Percentiles rank a stretch among this genome's conserved stretches.
Conservation (phyloP, 2,888 invertebrate genomes). For the Trissolcus brochymenae region DNA sequence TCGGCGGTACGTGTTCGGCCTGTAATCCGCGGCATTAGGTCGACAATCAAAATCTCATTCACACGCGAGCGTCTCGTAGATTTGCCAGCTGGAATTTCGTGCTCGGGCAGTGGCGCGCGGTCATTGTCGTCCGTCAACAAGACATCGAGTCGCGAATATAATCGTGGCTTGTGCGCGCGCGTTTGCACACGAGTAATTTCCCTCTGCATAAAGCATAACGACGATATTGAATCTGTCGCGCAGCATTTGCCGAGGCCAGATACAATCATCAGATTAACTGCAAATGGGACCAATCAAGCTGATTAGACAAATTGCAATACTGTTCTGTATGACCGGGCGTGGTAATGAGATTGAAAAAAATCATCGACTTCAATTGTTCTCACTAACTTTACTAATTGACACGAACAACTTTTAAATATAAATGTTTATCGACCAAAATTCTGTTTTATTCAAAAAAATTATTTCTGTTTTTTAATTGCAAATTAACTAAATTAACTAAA, state of each 20-base stretch:
- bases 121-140: constrained; percentile 52
- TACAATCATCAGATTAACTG: constrained; percentile 73
- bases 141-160: constrained; percentile 55
- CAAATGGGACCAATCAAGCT: constrained; percentile 76
- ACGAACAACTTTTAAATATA: too few relatives aligned
- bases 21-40: constrained; percentile 60
- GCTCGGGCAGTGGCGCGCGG: constrained; percentile 34
- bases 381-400: too few relatives aligned
- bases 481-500: too few relatives aligned
- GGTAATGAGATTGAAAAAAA: constrained; percentile 43
- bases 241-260: constrained; percentile 54
- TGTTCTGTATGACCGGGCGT: constrained; percentile 68
- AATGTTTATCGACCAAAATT: too few relatives aligned
- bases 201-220: constrained; percentile 55
- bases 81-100: constrained; percentile 28
- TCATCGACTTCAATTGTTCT: constrained; percentile 27
- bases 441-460: too few relatives aligned
- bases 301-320: constrained; percentile 73
- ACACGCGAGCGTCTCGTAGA: constrained; percentile 40
- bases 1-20: constrained; percentile 53
- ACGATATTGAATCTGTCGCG: constrained; percentile 49
- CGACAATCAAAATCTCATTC: constrained; percentile 56
- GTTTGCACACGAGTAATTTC: constrained; percentile 46
- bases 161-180: constrained; percentile 49
- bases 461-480: too few relatives aligned